Percentiles rank a stretch among this genome's conserved stretches.
These are phyloP conservation scores for Hypanus sabinus DNA, from an alignment of 2,113 vertebrate genomes.

Conservation along the genomic window DNA sequence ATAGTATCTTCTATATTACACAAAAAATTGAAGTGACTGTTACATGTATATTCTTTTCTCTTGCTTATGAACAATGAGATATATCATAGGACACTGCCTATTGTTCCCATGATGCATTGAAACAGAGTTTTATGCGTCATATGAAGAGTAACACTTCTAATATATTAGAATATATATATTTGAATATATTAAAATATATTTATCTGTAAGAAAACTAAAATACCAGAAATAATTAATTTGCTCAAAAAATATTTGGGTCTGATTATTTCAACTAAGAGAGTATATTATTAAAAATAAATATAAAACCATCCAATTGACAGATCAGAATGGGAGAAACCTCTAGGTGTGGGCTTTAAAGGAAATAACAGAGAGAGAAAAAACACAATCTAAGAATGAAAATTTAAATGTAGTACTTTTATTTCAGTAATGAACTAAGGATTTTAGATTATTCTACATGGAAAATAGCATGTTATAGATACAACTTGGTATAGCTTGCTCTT, in stretches of 20 bases:
- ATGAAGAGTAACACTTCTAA: neutral
- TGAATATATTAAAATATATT: too few species aligned
- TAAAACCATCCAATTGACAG: neutral
- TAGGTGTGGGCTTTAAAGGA: neutral
- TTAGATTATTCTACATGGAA: neutral
- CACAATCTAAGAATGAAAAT: too few species aligned
- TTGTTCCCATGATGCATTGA: neutral
- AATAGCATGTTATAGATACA: neutral
- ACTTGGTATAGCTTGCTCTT: neutral
- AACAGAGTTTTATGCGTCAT: neutral
- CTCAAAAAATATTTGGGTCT: neutral
- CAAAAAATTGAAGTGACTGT: neutral
- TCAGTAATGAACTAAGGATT: neutral
- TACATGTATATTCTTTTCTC: neutral
- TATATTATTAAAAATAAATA: neutral
- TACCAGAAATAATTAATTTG: neutral
- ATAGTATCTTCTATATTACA: neutral
- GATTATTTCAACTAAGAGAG: neutral
- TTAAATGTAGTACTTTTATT: neutral
- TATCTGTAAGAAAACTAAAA: too few species aligned
- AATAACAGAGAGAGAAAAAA: neutral
- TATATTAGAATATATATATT: too few species aligned
- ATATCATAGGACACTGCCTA: too few species aligned
- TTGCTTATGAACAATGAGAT: neutral
- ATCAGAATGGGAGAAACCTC: neutral